Conservation (phyloP, 2,797 vertebrate species). For the Apogon talboti region DNA sequence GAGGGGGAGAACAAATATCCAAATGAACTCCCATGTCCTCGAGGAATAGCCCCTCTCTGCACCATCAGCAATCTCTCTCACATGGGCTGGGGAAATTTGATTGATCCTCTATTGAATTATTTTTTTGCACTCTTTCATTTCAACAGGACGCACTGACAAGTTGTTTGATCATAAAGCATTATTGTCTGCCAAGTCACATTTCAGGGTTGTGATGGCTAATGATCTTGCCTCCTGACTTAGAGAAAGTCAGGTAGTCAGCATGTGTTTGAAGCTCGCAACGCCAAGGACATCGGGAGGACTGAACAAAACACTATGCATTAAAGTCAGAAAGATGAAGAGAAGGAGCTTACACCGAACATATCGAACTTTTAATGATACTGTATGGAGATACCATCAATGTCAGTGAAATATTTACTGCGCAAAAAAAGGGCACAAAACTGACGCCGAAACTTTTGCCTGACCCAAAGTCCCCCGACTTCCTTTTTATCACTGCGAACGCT, state of each 20-base stretch:
- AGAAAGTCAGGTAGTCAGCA: slow-evolving; percentile 88
- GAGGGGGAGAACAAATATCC: slow-evolving; percentile 91
- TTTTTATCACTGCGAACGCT: slow-evolving; percentile 63
- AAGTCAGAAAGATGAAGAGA: slow-evolving; percentile 79
- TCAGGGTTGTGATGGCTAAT: slow-evolving; percentile 88
- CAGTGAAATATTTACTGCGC: slow-evolving; percentile 71
- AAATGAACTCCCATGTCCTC: slow-evolving; percentile 89
- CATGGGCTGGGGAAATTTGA: slow-evolving; percentile 83
- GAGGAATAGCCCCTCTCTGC: slow-evolving; percentile 87
- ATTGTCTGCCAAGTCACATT: slow-evolving; percentile 89
- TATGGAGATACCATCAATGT: slow-evolving; percentile 63
- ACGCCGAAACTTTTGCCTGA: slow-evolving; percentile 59
- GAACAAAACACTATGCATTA: slow-evolving; percentile 80
- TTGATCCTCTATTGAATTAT: slow-evolving; percentile 91
- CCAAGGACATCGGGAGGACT: slow-evolving; percentile 84
- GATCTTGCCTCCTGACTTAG: slow-evolving; percentile 86
- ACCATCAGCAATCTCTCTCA: slow-evolving; percentile 89
- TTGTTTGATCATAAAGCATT: slow-evolving; percentile 89
- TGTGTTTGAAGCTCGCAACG: slow-evolving; percentile 83
- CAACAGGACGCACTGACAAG: slow-evolving; percentile 86
- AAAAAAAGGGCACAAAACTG: slow-evolving; percentile 40
- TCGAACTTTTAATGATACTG: slow-evolving; percentile 84
- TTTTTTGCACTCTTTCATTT: slow-evolving; percentile 87
- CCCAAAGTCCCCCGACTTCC: slow-evolving; percentile 57
- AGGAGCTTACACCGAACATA: slow-evolving; percentile 67